Evolutionary conservation across 2,113 vertebrate species (phyloP), one percentile per base, ranked within the genome.

Genomic region (Oryzias celebensis): DNA sequence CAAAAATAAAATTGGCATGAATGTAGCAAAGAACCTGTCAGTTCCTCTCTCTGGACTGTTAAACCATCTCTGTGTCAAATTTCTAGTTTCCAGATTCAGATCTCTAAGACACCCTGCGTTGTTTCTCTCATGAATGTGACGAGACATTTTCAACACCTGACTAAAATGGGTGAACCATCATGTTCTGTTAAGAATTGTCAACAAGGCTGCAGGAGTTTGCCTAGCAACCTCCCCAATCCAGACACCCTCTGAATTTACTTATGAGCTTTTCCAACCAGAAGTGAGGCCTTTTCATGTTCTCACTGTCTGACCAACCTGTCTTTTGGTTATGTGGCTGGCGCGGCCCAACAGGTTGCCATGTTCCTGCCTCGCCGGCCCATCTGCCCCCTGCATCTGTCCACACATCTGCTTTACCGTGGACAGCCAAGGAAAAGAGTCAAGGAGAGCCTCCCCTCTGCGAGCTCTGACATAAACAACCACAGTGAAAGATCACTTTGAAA

Each of bases 271-370:
- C 20, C 22, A 52, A 78, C 24, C 43, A 54, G 22, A 18, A 18
- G 47, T 14, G 1, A 54, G 57, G 42, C 50, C 59, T 63, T 44
- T n/a, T 64, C 4, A 1, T 24, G 50, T 41, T 44, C 3, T 62
- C 63, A 68, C 75, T 45, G 53, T 79, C 47, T 23, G 58, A 82
- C 81, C 73, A 84, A 85, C 85, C 93, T 91, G 91, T 94, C 91
- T 86, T 87, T 79, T 90, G 83, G 91, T 91, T 87, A 83, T 91
- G 90, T 90, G 90, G 91, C 89, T 83, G 87, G 75, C 87, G 89
- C 80, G 76, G 88, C 87, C 92, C 93, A 95, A 96, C 94, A 95
- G 94, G 95, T 96, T 94, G 88, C 83, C 50, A 80, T 84, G 83
- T 90, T 81, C 69, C 73, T 85, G 88, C 89, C 91, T 86, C 87